Evolutionary conservation across 2,113 vertebrate species (phyloP), one percentile per base, ranked within the genome.

Genomic region (Barbus barbus): DNA sequence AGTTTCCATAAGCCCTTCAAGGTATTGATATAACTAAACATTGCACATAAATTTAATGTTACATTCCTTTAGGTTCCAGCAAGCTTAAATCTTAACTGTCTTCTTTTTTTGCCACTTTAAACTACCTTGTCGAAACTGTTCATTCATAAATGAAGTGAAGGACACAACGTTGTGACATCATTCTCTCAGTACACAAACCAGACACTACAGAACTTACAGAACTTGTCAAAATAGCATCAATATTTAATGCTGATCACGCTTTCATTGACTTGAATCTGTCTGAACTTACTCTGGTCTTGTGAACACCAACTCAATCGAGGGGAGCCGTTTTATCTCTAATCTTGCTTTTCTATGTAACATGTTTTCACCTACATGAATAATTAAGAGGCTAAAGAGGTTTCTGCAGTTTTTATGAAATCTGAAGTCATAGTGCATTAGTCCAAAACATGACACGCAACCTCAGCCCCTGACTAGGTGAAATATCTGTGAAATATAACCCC

Each of bases 381-480:
- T 86, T 86, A n/a, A 86, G n/a, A n/a, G 11, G 63, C 16, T 82
- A 77, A 84, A 77, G 72, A 82, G 73, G 53, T 13, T 82, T 78
- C 14, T 84, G 77, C 79, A 85, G 67, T 61, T 87, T 87, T 87
- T 78, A 87, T 87, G 79, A 84, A 56, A n/a, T n/a, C n/a, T n/a
- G n/a, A n/a, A n/a, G n/a, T n/a, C n/a, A n/a, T n/a, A 60, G 79
- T 82, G 73, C 86, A 87, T 82, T 87, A 84, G 83, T 86, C 53
- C 63, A 58, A 33, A 71, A 46, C 65, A 33, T 72, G 80, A 86
- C 80, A 86, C 20, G 79, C 84, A 86, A 71, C 38, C 73, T 82
- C 36, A 7, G 53, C 79, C 36, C 38, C 61, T 60, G 56, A 78
- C 65, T 58, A 71, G 65, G 48, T 67, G n/a, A 82, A 69, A 82